phyloP scores from a whole-genome alignment of 1,140 invertebrate species.

The Chymomyza costata region DNA sequence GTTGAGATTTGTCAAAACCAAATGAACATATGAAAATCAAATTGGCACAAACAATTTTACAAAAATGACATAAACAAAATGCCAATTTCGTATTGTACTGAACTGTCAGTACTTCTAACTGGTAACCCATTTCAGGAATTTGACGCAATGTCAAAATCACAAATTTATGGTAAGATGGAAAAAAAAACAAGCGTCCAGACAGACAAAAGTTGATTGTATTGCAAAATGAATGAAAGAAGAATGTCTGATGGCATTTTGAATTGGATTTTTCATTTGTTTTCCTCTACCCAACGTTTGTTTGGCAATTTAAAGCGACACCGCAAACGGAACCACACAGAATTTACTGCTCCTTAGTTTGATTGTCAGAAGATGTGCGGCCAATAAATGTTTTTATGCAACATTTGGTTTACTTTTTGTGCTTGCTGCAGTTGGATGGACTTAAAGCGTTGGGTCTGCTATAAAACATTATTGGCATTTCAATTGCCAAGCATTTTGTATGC shows the following conservation, averaged over 20 bases:
- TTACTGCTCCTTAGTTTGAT: too few relatives aligned
- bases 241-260: conserved; percentile 71
- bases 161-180: conserved; percentile 42
- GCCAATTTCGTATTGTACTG: conserved; percentile 32
- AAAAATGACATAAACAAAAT: conserved; percentile 15
- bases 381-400: conserved; percentile 28
- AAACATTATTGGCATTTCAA: conserved; percentile 73
- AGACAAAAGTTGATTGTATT: conserved; percentile 51
- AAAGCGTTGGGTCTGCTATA: conserved; percentile 45
- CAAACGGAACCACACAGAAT: conserved; percentile 67
- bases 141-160: conserved; percentile 52
- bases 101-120: conserved; percentile 13
- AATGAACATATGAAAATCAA: too few relatives aligned
- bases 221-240: conserved; percentile 73
- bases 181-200: conserved; percentile 17
- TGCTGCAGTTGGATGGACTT: conserved; percentile 17
- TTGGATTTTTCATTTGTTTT: conserved; percentile 49
- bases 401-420: conserved; percentile 10
- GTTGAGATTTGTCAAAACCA: too few relatives aligned
- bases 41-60: too few relatives aligned
- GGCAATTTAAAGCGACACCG: conserved; percentile 64
- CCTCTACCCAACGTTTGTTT: conserved; percentile 36
- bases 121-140: conserved; percentile 29
- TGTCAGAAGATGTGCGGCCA: conserved; percentile 61
- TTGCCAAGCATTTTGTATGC: conserved; percentile 49